A percentile compares a stretch with the other conserved stretches of the same genome.
Conservation (phyloP, 2,113 vertebrate genomes). For the Limnothrissa miodon region DNA sequence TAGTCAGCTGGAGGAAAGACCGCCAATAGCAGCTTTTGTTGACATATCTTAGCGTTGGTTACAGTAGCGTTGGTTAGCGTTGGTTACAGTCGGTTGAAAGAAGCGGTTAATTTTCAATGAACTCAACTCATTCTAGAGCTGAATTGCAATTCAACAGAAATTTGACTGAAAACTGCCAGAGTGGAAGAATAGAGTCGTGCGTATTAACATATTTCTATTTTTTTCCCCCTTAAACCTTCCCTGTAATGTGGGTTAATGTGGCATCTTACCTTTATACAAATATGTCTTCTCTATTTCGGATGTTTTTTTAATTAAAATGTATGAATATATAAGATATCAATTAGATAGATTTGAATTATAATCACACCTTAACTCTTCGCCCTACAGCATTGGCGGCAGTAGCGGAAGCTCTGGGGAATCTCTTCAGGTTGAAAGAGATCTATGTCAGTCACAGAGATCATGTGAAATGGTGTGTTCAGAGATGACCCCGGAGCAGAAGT, state of each 20-base stretch:
- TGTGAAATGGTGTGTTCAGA: conserved; percentile 28
- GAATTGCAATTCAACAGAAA: neutral
- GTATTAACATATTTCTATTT: neutral
- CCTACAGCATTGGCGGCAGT: conserved; percentile 30
- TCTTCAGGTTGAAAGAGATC: conserved; percentile 22
- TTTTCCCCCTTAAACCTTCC: neutral
- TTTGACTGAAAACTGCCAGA: neutral
- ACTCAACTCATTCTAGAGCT: neutral
- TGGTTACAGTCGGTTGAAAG: neutral
- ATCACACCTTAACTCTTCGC: neutral
- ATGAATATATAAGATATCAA: too few relatives aligned
- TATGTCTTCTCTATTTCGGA: neutral
- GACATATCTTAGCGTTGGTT: conserved; percentile 7
- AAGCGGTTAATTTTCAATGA: conserved; percentile 15
- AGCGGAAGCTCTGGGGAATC: conserved; percentile 25
- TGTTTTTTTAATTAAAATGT: too few relatives aligned
- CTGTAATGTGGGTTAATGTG: neutral
- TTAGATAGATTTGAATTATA: neutral
- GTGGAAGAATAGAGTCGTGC: conserved; percentile 10
- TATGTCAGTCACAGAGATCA: conserved; percentile 32
- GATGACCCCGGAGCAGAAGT: conserved; percentile 61
- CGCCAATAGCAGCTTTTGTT: conserved; percentile 34
- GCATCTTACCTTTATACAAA: neutral
- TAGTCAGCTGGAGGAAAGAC: conserved; percentile 12
- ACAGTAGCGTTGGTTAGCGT: neutral